A percentile compares a stretch with the other conserved stretches of the same genome.
phyloP scores from a whole-genome alignment of 2,797 vertebrate species.

The Setipinna tenuifilis region DNA sequence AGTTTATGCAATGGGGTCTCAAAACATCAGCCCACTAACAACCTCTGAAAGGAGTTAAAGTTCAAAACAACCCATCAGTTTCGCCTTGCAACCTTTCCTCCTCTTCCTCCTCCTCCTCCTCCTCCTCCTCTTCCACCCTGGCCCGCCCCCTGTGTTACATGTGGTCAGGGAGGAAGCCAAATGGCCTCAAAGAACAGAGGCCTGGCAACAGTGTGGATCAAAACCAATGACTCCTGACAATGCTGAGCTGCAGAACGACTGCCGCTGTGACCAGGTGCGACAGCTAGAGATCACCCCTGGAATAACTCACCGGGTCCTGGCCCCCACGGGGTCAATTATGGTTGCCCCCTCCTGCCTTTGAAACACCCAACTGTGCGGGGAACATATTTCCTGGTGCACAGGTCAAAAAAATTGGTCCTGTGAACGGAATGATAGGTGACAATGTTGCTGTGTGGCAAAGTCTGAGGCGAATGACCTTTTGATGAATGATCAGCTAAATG shows the following conservation, averaged over 20 bases:
- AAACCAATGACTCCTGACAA: conserved; percentile 62
- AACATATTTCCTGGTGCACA: background rate
- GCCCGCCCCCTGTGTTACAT: background rate
- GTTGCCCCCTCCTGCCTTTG: conserved; percentile 10
- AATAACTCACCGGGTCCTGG: conserved; percentile 21
- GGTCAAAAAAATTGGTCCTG: background rate
- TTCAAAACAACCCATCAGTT: too few species aligned
- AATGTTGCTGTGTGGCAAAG: background rate
- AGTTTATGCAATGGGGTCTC: too few species aligned
- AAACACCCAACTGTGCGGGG: background rate
- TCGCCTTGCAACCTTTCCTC: too few species aligned
- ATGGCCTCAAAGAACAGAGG: conserved; percentile 50
- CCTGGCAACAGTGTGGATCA: conserved; percentile 52
- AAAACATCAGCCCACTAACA: too few species aligned
- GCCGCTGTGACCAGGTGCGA: conserved; percentile 58
- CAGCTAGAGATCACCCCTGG: conserved; percentile 57
- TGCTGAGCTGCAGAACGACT: conserved; percentile 58
- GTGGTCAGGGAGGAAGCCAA: background rate
- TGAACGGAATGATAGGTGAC: background rate
- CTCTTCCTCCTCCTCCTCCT: background rate
- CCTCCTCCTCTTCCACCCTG: background rate
- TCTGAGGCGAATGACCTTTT: background rate
- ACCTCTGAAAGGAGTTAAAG: too few species aligned
- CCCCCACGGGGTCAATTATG: conserved; percentile 20
- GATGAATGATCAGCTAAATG: background rate